These are phyloP conservation scores for Gallinago stenura DNA, from an alignment of 2,797 vertebrate species.

Conservation along the genomic window DNA sequence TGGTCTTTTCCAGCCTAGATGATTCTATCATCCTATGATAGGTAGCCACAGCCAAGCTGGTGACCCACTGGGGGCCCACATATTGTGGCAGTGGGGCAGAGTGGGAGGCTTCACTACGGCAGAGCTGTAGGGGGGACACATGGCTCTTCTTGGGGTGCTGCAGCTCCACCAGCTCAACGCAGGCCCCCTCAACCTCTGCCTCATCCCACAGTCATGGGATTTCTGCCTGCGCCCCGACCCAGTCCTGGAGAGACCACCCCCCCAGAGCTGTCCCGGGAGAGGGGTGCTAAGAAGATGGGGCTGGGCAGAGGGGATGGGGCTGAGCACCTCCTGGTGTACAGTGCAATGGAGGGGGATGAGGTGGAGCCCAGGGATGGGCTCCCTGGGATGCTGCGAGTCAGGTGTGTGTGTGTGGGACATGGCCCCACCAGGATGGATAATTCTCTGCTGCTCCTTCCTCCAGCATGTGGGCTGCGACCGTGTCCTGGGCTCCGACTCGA, in stretches of 20 bases:
- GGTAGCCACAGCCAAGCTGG: neutral
- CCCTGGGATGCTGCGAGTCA: neutral
- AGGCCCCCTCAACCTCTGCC: neutral
- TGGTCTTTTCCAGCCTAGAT: too few species aligned
- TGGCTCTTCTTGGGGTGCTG: neutral
- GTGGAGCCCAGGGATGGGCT: neutral
- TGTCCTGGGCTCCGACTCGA: conserved; percentile 90
- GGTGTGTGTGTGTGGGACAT: neutral
- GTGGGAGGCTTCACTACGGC: neutral
- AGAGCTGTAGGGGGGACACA: neutral
- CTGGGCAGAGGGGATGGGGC: neutral
- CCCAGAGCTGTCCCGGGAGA: neutral
- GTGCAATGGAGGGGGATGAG: neutral
- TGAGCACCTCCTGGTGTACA: accelerated
- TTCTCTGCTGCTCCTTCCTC: neutral
- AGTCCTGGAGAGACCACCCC: too few species aligned
- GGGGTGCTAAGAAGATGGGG: neutral
- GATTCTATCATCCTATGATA: too few species aligned
- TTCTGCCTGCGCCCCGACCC: neutral
- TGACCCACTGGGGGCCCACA: accelerated
- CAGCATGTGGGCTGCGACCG: conserved; percentile 98
- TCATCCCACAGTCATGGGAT: neutral
- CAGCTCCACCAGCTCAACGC: neutral
- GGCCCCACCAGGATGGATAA: neutral
- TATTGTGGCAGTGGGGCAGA: neutral